Evolutionary conservation across 2,888 invertebrate genomes (phyloP).

Genomic region (Calameuta pallipes): DNA sequence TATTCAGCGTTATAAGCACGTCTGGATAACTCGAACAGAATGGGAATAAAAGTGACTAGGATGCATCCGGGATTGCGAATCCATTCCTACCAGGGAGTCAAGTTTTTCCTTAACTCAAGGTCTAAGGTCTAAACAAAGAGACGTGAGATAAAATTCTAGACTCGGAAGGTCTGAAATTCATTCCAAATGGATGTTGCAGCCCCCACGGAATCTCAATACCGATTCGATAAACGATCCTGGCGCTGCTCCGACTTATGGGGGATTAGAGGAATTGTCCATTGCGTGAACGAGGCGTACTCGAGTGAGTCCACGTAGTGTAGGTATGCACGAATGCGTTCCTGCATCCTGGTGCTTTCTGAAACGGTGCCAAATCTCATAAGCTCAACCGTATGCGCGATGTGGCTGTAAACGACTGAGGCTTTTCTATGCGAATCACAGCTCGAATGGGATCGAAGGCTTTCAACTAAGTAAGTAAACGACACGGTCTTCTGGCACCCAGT

Average conservation of each 20-base stretch:
- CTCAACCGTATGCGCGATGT: background rate
- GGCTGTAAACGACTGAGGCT: slow-evolving; percentile 2
- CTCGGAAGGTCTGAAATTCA: background rate
- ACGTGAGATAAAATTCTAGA: background rate
- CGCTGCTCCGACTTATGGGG: background rate
- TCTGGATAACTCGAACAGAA: background rate
- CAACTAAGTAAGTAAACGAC: slow-evolving; percentile 19
- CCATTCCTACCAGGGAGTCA: background rate
- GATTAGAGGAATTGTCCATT: background rate
- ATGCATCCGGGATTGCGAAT: background rate
- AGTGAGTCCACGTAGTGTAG: background rate
- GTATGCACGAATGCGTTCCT: background rate
- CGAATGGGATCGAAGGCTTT: slow-evolving; percentile 14
- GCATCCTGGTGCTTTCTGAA: background rate
- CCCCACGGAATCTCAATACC: background rate
- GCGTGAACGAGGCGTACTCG: background rate
- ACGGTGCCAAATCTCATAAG: background rate
- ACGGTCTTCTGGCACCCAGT: slow-evolving; percentile 17
- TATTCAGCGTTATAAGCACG: background rate
- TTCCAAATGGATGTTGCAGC: background rate
- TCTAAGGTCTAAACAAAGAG: background rate
- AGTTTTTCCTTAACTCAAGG: background rate
- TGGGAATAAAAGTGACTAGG: background rate
- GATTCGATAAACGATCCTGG: background rate
- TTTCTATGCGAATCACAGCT: slow-evolving; percentile 4